Base-by-base conservation (phyloP, 1,140 invertebrate genomes). In the Matsumurasca onukii region DNA sequence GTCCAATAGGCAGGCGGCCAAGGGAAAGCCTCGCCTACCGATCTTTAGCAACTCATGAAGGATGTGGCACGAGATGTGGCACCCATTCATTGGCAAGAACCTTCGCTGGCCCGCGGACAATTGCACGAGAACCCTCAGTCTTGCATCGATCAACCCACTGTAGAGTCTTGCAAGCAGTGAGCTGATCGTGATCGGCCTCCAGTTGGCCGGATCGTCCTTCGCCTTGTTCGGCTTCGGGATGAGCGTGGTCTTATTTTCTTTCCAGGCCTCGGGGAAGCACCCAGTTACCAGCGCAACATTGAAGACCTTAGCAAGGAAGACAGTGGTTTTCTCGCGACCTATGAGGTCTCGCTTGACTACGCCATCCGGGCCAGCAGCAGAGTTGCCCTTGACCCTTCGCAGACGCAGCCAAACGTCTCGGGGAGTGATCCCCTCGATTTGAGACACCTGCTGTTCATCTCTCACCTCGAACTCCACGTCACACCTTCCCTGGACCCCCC, bases 151-250 rank as follows among this genome's bases (percentile, higher is more conserved):
- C 0, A 74, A 1, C 0, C 39, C 67, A 0, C 70, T 71, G 30
- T 71, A 75, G 0, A 72, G 20, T n/a, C 75, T 64, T 0, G 55
- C 55, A 0, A 76, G 0, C 3, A 75, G 45, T 0, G 71, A 72
- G 0, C 70, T 45, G 0, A 76, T 72, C 0, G 76, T 76, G 0
- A 77, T 75, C 0, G 75, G 75, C n/a, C 76, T 61, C 27, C 61
- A 76, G 17, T 75, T 68, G 0, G 27, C 67, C 0, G 75, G 70
- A 0, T 65, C 30, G 2, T 0, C 12, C 0, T 61, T 2, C 3
- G 67, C 52, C 5, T 72, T 74, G 0, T 69, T 71, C n/a, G 71
- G 67, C 45, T 77, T 77, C 1, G 76, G 73, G 1, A 77, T 75
- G 0, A 77, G 61, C 0, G 55, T 74, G 0, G 75, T 75, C 12